phyloP scores from a whole-genome alignment of 2,888 invertebrate genomes.

The Euplexia lucipara region DNA sequence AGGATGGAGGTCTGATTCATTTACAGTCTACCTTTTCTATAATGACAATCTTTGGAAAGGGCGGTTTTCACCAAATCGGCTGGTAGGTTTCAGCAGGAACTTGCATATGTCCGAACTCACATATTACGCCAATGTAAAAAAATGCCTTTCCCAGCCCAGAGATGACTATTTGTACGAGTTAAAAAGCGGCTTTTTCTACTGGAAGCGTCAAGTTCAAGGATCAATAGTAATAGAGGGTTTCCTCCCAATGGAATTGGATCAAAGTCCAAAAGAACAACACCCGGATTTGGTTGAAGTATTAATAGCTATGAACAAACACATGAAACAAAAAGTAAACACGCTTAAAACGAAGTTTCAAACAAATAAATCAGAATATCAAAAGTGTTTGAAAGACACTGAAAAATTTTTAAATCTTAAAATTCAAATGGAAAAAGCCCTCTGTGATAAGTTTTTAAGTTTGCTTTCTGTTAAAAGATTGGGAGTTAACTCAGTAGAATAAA shows the following conservation, averaged over 20 bases:
- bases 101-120: slow-evolving; percentile 72
- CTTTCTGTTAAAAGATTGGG: slow-evolving; percentile 69
- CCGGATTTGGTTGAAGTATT: slow-evolving; percentile 79
- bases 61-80: slow-evolving; percentile 77
- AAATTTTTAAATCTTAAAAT: slow-evolving; percentile 82
- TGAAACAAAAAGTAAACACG: slow-evolving; percentile 70
- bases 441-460: slow-evolving; percentile 78
- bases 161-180: slow-evolving; percentile 79
- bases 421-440: slow-evolving; percentile 81
- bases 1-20: slow-evolving; percentile 78
- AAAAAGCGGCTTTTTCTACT: slow-evolving; percentile 82
- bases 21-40: slow-evolving; percentile 77
- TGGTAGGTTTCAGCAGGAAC: slow-evolving; percentile 79
- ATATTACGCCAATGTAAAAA: slow-evolving; percentile 73
- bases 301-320: slow-evolving; percentile 74
- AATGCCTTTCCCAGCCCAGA: slow-evolving; percentile 73
- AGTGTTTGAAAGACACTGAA: slow-evolving; percentile 80
- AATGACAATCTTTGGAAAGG: slow-evolving; percentile 79
- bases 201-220: slow-evolving; percentile 76
- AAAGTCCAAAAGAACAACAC: slow-evolving; percentile 63
- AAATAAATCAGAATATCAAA: slow-evolving; percentile 76
- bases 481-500: slow-evolving; percentile 31
- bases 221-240: slow-evolving; percentile 79
- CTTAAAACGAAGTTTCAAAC: slow-evolving; percentile 67
- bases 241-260: slow-evolving; percentile 77